These are phyloP conservation scores for Prolemur simus DNA, from an alignment of 2,113 vertebrate genomes.

Conservation along the genomic window DNA sequence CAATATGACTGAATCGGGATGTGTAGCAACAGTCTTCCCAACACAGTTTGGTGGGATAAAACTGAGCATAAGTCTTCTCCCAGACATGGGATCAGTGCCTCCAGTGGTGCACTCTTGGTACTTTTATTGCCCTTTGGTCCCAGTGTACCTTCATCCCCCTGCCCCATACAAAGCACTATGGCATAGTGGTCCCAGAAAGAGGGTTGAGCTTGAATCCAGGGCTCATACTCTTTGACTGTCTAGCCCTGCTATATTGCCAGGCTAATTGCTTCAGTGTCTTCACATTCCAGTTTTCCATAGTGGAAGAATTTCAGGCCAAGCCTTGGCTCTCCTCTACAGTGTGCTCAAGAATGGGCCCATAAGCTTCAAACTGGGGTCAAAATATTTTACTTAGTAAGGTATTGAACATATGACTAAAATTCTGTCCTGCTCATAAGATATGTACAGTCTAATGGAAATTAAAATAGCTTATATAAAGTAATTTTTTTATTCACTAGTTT, in stretches of 20 bases:
- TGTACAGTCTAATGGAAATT: not conserved
- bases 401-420: not conserved
- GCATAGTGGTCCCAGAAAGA: not conserved
- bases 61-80: not conserved
- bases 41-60: not conserved
- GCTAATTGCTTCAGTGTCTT: not conserved
- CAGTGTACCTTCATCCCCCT: not conserved
- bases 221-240: not conserved
- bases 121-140: not conserved
- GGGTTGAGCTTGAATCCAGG: not conserved
- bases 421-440: not conserved
- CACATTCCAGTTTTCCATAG: not conserved
- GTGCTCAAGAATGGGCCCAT: not conserved
- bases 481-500: not conserved
- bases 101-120: not conserved
- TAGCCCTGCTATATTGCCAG: not conserved
- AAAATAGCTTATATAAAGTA: not conserved
- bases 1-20: not conserved
- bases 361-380: not conserved
- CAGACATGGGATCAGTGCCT: not conserved
- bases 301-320: not conserved
- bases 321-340: not conserved
- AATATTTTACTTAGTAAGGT: not conserved
- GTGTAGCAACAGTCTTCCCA: not conserved
- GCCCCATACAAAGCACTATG: not conserved